A percentile compares a stretch with the other conserved stretches of the same genome.
Conservation (phyloP, 2,888 invertebrate genomes). For the Athalia cordata region DNA sequence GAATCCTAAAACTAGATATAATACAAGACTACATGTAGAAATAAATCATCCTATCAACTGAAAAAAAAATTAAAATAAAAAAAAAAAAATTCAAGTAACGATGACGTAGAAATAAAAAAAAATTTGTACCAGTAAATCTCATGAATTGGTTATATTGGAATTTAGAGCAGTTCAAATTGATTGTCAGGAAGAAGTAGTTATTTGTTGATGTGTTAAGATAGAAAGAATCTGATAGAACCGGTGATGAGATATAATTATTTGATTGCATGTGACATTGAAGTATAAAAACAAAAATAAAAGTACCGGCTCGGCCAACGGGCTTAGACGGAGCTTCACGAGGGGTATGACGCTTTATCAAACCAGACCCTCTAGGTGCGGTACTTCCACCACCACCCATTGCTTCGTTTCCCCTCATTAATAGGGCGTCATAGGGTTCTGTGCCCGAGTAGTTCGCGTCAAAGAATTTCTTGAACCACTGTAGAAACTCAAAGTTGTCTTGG, state of each 20-base stretch:
- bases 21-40: background rate
- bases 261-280: background rate
- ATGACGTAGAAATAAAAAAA: background rate
- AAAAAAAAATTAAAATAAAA: background rate
- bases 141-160: constrained; percentile 11
- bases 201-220: background rate
- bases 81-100: background rate
- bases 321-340: constrained; percentile 76
- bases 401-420: constrained; percentile 90
- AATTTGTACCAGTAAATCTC: constrained; percentile 7
- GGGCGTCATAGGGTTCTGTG: constrained; percentile 90
- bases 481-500: constrained; percentile 99
- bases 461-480: constrained; percentile 99
- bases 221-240: constrained; percentile 1
- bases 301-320: constrained; percentile 80
- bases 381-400: constrained; percentile 87
- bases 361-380: constrained; percentile 76
- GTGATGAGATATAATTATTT: background rate
- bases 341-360: constrained; percentile 73
- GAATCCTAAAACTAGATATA: background rate
- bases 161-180: constrained; percentile 24
- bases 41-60: background rate
- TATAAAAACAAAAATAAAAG: constrained; percentile 68
- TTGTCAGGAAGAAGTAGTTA: constrained; percentile 20
- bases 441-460: constrained; percentile 99